Evolutionary conservation across 2,797 vertebrate genomes (phyloP).

Genomic region (Poecilia gillii): DNA sequence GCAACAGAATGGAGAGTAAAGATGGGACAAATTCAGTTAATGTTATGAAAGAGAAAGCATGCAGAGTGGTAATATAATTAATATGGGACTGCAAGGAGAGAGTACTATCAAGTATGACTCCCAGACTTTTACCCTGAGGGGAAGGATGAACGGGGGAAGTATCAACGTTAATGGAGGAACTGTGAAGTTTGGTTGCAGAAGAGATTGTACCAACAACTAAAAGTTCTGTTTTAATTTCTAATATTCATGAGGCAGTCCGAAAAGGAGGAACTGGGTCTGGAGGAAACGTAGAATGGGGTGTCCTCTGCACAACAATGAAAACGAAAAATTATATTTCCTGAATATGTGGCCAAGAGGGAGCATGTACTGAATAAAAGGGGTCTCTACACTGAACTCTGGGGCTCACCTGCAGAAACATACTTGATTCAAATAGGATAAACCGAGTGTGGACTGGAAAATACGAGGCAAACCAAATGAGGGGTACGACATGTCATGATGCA

Average conservation of each 20-base stretch:
- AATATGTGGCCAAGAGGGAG: not conserved
- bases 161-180: not conserved
- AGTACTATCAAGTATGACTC: not conserved
- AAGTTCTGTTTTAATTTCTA: not conserved
- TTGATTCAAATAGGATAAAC: not conserved
- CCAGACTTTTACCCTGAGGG: not conserved
- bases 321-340: not conserved
- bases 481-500: too few relatives aligned
- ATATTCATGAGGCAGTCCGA: not conserved
- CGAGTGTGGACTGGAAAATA: not conserved
- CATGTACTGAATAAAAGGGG: not conserved
- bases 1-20: not conserved
- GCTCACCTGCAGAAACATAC: not conserved
- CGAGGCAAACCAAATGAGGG: not conserved
- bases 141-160: not conserved
- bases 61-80: not conserved
- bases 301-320: not conserved
- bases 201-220: not conserved
- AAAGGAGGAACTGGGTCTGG: not conserved
- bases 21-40: not conserved
- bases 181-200: not conserved
- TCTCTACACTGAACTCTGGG: not conserved
- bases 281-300: not conserved
- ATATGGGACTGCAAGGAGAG: not conserved
- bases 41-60: too few relatives aligned